phyloP scores from a whole-genome alignment of 2,797 vertebrate species.

The Cryptoprocta ferox region DNA sequence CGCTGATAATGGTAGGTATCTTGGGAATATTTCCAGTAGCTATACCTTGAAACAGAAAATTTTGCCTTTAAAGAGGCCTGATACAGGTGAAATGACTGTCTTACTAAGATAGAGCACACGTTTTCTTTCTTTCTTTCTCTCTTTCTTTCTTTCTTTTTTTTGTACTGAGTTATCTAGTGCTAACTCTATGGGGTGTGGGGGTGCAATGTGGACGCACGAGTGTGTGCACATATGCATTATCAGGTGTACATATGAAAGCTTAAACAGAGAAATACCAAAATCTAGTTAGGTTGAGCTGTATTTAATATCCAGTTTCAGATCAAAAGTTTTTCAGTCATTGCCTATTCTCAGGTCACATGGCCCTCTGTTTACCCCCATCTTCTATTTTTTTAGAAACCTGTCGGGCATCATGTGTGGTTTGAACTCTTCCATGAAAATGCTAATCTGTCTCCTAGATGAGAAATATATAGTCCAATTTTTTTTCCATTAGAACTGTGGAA shows the following conservation, averaged over 20 bases:
- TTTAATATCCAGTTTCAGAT: neutral
- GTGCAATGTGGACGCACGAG: neutral
- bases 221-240: too few species aligned
- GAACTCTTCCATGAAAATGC: neutral
- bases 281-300: neutral
- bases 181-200: neutral
- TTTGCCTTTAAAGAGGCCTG: neutral
- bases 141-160: too few species aligned
- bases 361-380: neutral
- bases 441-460: neutral
- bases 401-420: neutral
- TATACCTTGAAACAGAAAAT: neutral
- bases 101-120: neutral
- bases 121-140: too few species aligned
- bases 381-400: neutral
- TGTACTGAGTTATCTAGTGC: neutral
- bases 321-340: neutral
- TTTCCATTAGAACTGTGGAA: neutral
- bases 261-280: neutral
- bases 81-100: neutral
- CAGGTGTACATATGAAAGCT: neutral
- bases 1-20: neutral
- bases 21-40: neutral
- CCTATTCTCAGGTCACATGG: neutral
- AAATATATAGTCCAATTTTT: neutral